These are phyloP conservation scores for Lacerta agilis DNA, from an alignment of 2,797 vertebrate genomes.

Conservation along the genomic window DNA sequence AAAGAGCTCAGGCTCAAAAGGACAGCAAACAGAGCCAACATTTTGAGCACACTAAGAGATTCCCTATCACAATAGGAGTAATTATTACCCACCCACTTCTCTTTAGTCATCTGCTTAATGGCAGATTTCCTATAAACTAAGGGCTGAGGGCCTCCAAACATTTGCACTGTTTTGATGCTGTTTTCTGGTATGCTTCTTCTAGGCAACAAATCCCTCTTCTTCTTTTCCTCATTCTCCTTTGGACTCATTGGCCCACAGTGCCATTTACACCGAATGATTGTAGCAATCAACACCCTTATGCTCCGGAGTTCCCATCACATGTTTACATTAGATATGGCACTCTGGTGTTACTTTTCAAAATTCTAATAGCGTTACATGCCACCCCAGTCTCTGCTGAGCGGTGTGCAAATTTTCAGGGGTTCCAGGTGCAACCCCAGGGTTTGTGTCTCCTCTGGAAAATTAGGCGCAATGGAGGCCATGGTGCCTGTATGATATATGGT, in stretches of 20 bases:
- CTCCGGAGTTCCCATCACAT: too few relatives aligned
- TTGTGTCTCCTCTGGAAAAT: too few relatives aligned
- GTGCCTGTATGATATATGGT: too few relatives aligned
- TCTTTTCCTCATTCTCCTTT: background rate
- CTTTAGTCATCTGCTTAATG: background rate
- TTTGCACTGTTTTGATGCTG: background rate
- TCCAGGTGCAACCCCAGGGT: too few relatives aligned
- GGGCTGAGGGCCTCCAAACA: background rate
- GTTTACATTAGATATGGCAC: background rate
- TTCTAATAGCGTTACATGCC: too few relatives aligned
- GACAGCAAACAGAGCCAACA: background rate
- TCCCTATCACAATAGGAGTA: background rate
- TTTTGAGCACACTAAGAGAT: background rate
- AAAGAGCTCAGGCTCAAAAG: conserved; percentile 6
- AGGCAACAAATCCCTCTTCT: background rate
- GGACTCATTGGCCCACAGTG: background rate
- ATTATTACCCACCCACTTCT: background rate
- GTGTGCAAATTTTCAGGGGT: too few relatives aligned
- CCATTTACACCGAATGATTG: background rate
- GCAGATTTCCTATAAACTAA: background rate
- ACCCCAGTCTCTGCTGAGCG: too few relatives aligned
- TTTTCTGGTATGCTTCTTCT: background rate
- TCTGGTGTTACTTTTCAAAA: background rate
- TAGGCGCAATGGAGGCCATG: too few relatives aligned
- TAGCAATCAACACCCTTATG: background rate